phyloP scores from a whole-genome alignment of 2,888 invertebrate species.

The Euzophera pinguis region DNA sequence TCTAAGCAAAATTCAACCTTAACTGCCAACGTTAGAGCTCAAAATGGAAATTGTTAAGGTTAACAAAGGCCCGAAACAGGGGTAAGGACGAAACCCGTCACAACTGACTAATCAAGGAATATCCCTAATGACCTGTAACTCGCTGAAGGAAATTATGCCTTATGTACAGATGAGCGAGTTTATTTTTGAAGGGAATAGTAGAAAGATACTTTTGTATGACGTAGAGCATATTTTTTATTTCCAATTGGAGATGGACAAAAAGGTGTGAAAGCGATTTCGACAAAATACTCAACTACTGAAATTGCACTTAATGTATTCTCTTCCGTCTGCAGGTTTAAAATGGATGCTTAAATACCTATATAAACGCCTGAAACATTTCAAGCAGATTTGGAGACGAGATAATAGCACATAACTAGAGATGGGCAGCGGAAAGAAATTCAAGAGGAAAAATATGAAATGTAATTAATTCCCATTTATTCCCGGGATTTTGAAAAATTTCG shows the following conservation, averaged over 20 bases:
- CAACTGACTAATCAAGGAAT: slow-evolving; percentile 46
- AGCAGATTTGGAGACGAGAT: too few species aligned
- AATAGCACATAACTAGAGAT: too few species aligned
- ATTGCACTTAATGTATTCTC: background rate
- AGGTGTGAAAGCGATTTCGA: slow-evolving; percentile 15
- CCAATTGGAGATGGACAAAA: slow-evolving; percentile 18
- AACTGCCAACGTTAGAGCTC: slow-evolving; percentile 10
- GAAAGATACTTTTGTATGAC: slow-evolving; percentile 16
- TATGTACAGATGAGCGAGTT: background rate
- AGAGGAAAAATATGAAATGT: too few species aligned
- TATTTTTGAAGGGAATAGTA: slow-evolving; percentile 7
- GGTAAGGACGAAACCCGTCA: slow-evolving; percentile 38
- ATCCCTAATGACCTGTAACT: slow-evolving; percentile 36
- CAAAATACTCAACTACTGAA: background rate
- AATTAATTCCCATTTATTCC: too few species aligned
- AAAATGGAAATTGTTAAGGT: slow-evolving; percentile 27
- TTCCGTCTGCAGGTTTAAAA: too few species aligned
- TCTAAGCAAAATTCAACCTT: slow-evolving; percentile 18
- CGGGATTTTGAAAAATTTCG: too few species aligned
- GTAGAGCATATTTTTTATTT: slow-evolving; percentile 21
- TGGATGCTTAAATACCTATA: too few species aligned
- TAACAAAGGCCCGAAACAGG: slow-evolving; percentile 45
- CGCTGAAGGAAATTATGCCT: slow-evolving; percentile 14
- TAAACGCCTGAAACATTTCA: too few species aligned
- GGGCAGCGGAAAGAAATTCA: too few species aligned